These are phyloP conservation scores for Drosophila varians DNA, from an alignment of 1,140 invertebrate genomes.

Conservation along the genomic window DNA sequence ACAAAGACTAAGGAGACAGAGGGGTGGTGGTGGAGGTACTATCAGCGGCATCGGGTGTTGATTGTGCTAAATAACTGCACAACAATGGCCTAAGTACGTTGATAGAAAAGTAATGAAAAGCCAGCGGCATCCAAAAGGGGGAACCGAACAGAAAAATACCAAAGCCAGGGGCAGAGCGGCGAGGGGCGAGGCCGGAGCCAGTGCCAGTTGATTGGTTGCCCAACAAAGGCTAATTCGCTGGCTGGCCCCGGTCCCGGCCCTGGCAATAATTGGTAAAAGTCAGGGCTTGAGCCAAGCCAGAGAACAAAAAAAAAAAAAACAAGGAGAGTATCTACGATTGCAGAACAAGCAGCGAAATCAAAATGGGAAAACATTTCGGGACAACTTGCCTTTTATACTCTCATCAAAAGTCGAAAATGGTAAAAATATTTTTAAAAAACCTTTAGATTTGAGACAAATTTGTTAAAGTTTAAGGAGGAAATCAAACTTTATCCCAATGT, in stretches of 20 bases:
- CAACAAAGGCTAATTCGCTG: slow-evolving; percentile 80
- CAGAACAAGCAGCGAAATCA: slow-evolving; percentile 32
- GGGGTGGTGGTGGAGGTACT: slow-evolving; percentile 16
- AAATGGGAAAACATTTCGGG: not conserved
- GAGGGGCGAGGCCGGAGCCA: not conserved
- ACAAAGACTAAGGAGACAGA: slow-evolving; percentile 1
- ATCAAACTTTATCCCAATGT: not conserved
- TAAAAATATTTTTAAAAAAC: too few species aligned
- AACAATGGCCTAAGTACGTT: slow-evolving; percentile 81
- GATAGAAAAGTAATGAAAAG: slow-evolving; percentile 81
- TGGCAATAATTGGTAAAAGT: slow-evolving; percentile 80
- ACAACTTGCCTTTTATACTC: too few species aligned
- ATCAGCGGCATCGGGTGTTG: slow-evolving; percentile 75
- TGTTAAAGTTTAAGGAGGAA: too few species aligned
- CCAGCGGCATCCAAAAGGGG: slow-evolving; percentile 27
- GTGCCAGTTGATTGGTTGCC: slow-evolving; percentile 70
- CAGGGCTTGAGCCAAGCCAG: slow-evolving; percentile 29
- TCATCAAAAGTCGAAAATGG: too few species aligned
- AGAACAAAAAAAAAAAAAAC: slow-evolving; percentile 33
- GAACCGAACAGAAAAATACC: slow-evolving; percentile 3
- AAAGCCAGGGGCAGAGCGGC: not conserved
- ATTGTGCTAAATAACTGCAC: slow-evolving; percentile 81
- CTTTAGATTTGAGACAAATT: too few species aligned
- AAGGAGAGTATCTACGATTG: slow-evolving; percentile 15
- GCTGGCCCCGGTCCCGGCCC: slow-evolving; percentile 67